A percentile compares a stretch with the other conserved stretches of the same genome.
These are phyloP conservation scores for Brachycybe producta DNA, from an alignment of 2,888 invertebrate species.

Conservation along the genomic window DNA sequence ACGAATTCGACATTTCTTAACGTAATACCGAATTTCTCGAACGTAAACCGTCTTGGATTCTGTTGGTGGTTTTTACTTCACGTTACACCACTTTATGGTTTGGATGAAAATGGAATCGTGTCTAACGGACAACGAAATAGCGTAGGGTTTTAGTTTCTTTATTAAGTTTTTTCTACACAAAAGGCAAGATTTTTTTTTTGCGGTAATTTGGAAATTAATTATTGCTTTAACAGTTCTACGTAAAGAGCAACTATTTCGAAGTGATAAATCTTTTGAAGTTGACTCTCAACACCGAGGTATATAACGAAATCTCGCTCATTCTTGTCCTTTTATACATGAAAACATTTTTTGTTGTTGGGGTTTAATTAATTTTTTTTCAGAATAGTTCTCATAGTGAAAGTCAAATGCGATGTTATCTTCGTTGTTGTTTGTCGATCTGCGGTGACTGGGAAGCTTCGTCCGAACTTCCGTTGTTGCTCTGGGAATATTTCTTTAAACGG, in stretches of 20 bases:
- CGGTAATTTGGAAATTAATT: not conserved
- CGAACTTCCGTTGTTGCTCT: not conserved
- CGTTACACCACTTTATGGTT: not conserved
- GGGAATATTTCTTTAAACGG: slow-evolving; percentile 12
- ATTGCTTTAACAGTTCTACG: not conserved
- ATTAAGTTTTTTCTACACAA: not conserved
- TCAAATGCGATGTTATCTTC: slow-evolving; percentile 11
- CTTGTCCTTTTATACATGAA: not conserved
- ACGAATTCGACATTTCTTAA: not conserved
- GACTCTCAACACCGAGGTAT: slow-evolving; percentile 2
- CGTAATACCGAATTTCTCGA: not conserved
- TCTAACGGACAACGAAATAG: not conserved
- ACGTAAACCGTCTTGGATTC: slow-evolving; percentile 1
- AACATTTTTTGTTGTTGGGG: not conserved
- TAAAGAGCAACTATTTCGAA: slow-evolving; percentile 9
- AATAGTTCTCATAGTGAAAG: not conserved
- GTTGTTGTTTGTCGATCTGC: slow-evolving; percentile 3
- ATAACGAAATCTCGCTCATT: not conserved
- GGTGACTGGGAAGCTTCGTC: slow-evolving; percentile 1
- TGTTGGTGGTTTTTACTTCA: slow-evolving; percentile 13
- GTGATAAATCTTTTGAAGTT: slow-evolving; percentile 1
- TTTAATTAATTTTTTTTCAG: not conserved
- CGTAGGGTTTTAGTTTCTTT: not conserved
- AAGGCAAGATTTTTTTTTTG: not conserved
- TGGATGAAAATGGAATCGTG: not conserved